These are phyloP conservation scores for Avahi laniger DNA, from an alignment of 2,797 vertebrate species.

Conservation along the genomic window DNA sequence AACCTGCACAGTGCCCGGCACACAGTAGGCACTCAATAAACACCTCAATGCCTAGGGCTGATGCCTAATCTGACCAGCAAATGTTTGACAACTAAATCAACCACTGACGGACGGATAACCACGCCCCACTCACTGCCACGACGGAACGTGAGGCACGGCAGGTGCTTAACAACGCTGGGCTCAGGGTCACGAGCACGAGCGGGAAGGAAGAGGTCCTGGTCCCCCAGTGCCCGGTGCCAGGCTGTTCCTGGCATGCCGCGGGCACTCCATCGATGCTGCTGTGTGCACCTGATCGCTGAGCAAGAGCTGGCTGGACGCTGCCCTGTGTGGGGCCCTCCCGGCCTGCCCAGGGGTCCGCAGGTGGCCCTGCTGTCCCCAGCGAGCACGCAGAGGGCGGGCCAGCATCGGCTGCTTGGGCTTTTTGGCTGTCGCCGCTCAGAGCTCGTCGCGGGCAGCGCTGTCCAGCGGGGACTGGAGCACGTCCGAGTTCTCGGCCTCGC, in stretches of 20 bases:
- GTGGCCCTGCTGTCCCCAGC: neutral
- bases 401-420: neutral
- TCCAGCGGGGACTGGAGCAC: slow-evolving; percentile 93
- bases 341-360: neutral
- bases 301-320: neutral
- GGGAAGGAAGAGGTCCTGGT: neutral
- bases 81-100: neutral
- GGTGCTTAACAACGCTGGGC: neutral
- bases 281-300: neutral
- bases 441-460: slow-evolving; percentile 92
- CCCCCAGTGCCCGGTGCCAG: neutral
- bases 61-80: neutral
- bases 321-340: accelerated
- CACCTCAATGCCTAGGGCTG: neutral
- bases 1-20: neutral
- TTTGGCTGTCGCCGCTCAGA: slow-evolving; percentile 83
- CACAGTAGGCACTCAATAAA: slow-evolving; percentile 42
- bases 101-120: neutral
- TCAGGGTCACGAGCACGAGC: too few species aligned
- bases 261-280: neutral
- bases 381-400: accelerated
- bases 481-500: slow-evolving; percentile 91
- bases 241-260: neutral
- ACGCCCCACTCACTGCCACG: neutral
- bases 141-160: neutral